A percentile compares a stretch with the other conserved stretches of the same genome.
These are phyloP conservation scores for Gallinago nigripennis DNA, from an alignment of 2,797 vertebrate species.

Conservation along the genomic window DNA sequence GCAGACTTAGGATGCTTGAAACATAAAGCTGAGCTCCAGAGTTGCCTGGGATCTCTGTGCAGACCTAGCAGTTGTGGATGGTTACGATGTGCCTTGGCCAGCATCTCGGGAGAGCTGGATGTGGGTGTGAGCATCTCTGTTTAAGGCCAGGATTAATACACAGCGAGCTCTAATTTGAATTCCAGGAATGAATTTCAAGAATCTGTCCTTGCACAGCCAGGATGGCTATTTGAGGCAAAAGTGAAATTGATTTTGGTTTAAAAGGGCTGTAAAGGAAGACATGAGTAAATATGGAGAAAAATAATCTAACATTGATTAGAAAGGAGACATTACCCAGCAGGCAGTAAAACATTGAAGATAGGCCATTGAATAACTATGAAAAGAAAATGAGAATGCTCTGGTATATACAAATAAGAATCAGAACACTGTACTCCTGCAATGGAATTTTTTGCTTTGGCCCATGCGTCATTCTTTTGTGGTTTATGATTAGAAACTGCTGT, in stretches of 20 bases:
- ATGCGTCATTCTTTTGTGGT: not conserved
- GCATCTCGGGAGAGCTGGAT: not conserved
- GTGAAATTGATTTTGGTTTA: constrained; percentile 35
- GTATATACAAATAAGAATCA: not conserved
- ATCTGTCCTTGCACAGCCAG: not conserved
- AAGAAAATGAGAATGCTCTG: not conserved
- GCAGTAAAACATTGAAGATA: not conserved
- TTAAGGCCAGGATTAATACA: not conserved
- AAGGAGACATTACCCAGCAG: constrained; percentile 13
- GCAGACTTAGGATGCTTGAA: not conserved
- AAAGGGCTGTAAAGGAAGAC: not conserved
- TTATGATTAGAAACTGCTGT: not conserved
- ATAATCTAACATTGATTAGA: constrained; percentile 41
- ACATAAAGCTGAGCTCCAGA: not conserved
- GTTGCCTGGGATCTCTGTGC: not conserved
- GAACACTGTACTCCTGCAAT: not conserved
- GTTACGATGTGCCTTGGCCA: not conserved
- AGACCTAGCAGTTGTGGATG: not conserved
- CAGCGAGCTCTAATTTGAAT: not conserved
- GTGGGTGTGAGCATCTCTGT: not conserved
- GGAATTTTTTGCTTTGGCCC: not conserved
- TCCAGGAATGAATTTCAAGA: not conserved
- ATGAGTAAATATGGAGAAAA: constrained; percentile 10
- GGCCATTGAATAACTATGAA: not conserved
- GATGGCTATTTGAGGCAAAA: not conserved